Evolutionary conservation across 1,140 invertebrate genomes (phyloP).

Genomic region (Arion vulgaris): DNA sequence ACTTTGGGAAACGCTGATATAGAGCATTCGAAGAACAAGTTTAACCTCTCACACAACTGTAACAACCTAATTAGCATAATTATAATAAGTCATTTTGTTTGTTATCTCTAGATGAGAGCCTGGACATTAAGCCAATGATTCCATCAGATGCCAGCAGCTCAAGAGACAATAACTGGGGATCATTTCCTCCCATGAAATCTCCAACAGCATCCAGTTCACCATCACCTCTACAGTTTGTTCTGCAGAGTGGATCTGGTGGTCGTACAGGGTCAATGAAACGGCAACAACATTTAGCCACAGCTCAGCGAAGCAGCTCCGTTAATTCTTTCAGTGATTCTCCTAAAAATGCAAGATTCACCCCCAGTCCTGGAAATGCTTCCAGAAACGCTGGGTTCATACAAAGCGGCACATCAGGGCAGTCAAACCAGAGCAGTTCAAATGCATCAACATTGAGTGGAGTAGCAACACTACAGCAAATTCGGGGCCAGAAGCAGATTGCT

Average conservation of each 20-base stretch:
- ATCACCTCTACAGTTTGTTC: neutral
- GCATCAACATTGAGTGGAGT: neutral
- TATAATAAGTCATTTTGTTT: too few relatives aligned
- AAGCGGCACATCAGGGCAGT: constrained; percentile 44
- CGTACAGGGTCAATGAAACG: neutral
- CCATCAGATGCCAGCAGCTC: neutral
- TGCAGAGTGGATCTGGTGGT: neutral
- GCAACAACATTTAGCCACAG: neutral
- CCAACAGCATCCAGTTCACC: neutral
- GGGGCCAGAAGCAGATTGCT: constrained; percentile 37
- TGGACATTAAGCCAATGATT: constrained; percentile 20
- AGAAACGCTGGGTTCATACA: constrained; percentile 26
- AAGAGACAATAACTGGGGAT: constrained; percentile 11
- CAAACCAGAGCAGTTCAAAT: constrained; percentile 60
- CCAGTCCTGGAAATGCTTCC: constrained; percentile 45
- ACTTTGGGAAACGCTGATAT: too few relatives aligned
- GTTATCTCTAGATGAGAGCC: neutral
- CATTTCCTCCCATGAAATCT: constrained; percentile 17
- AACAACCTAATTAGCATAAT: too few relatives aligned
- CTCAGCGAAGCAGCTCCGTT: constrained; percentile 40
- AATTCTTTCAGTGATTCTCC: constrained; percentile 50
- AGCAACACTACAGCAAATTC: constrained; percentile 21
- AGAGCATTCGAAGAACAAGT: too few relatives aligned
- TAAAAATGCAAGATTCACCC: constrained; percentile 57
- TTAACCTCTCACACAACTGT: too few relatives aligned